Evolutionary conservation across 2,888 invertebrate genomes (phyloP).

Genomic region (Agriotes lineatus): DNA sequence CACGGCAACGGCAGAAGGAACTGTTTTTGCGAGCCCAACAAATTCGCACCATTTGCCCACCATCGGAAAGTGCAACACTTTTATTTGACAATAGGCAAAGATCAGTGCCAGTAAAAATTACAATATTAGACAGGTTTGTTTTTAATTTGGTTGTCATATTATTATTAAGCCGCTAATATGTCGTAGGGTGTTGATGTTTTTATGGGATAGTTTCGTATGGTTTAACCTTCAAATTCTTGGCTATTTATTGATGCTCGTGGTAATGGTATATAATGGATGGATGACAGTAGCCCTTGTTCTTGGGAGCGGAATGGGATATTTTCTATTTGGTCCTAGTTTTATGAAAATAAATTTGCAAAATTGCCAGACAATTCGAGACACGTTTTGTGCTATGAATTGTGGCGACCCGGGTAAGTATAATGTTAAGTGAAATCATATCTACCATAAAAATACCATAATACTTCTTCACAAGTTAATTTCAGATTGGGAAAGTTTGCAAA

Average conservation of each 20-base stretch:
- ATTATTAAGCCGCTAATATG: too few species aligned
- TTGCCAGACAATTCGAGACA: slow-evolving; percentile 65
- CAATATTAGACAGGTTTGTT: slow-evolving; percentile 50
- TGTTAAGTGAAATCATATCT: too few species aligned
- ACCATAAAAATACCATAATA: too few species aligned
- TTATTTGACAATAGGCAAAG: slow-evolving; percentile 57
- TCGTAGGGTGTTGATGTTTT: slow-evolving; percentile 57
- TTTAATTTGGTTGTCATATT: too few species aligned
- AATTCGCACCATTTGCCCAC: slow-evolving; percentile 60
- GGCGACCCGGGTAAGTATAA: slow-evolving; percentile 65
- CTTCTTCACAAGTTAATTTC: too few species aligned
- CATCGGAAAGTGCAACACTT: slow-evolving; percentile 66
- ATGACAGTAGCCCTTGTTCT: slow-evolving; percentile 74
- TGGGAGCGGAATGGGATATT: slow-evolving; percentile 74
- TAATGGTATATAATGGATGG: slow-evolving; percentile 82
- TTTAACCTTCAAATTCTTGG: slow-evolving; percentile 68
- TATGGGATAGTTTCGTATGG: slow-evolving; percentile 61
- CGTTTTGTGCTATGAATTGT: slow-evolving; percentile 65
- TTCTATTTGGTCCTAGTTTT: slow-evolving; percentile 69
- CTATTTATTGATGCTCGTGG: slow-evolving; percentile 78
- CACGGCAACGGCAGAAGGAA: slow-evolving; percentile 64
- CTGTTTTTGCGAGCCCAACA: slow-evolving; percentile 60
- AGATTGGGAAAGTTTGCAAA: not conserved
- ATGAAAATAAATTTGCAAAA: slow-evolving; percentile 69
- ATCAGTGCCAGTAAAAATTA: slow-evolving; percentile 59